phyloP scores from a whole-genome alignment of 1,140 invertebrate genomes.

The Plutomurus gul region DNA sequence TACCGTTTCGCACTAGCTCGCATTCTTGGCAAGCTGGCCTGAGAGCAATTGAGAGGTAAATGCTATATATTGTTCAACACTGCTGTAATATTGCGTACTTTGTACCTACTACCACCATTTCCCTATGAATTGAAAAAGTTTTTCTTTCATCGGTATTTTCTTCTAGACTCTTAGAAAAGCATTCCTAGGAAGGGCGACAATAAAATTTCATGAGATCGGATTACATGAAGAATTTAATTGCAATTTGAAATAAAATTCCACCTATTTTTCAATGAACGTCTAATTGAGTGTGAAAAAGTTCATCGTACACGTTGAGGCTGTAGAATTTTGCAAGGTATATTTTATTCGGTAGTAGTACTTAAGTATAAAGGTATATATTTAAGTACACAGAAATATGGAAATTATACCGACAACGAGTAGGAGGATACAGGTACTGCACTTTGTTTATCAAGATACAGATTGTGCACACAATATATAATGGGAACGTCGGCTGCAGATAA shows the following conservation, averaged over 20 bases:
- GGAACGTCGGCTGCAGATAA: too few species aligned
- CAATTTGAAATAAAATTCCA: background rate
- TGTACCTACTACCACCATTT: background rate
- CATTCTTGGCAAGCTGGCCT: background rate
- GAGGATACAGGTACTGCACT: too few species aligned
- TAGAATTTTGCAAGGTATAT: too few species aligned
- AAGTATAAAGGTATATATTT: too few species aligned
- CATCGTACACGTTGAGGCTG: too few species aligned
- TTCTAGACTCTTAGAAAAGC: background rate
- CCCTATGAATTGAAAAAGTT: background rate
- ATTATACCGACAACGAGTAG: too few species aligned
- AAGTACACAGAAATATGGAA: too few species aligned
- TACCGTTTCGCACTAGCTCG: slow-evolving; percentile 1
- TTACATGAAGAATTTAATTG: background rate
- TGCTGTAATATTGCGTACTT: background rate
- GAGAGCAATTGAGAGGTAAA: slow-evolving; percentile 11
- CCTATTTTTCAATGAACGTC: background rate
- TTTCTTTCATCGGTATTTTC: background rate
- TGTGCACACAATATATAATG: too few species aligned
- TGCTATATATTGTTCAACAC: background rate
- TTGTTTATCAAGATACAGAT: too few species aligned
- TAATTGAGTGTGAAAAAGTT: background rate
- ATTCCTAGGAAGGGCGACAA: too few species aligned
- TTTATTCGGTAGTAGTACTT: too few species aligned
- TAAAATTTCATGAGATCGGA: background rate